A percentile compares a stretch with the other conserved stretches of the same genome.
phyloP scores from a whole-genome alignment of 2,888 invertebrate genomes.

The Phaonia tiefii region DNA sequence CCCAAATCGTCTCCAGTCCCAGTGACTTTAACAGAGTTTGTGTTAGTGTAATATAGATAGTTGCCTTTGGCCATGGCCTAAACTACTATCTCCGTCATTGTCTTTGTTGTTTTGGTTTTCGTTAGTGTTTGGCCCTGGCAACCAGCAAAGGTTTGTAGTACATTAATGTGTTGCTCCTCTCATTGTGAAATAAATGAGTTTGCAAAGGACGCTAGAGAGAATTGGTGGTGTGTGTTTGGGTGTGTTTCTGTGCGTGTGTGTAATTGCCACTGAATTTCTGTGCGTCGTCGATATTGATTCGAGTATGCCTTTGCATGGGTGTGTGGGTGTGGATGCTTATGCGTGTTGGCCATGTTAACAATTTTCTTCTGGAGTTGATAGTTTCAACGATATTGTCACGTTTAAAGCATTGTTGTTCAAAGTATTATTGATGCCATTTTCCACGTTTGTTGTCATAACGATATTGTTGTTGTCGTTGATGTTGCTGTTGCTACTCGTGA shows the following conservation, averaged over 20 bases:
- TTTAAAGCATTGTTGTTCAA: constrained; percentile 37
- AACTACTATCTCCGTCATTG: constrained; percentile 46
- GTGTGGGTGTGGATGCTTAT: constrained; percentile 22
- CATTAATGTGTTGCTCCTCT: no score
- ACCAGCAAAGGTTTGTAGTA: no score
- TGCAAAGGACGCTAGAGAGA: no score
- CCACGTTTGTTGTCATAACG: constrained; percentile 1
- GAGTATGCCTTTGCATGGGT: constrained; percentile 1
- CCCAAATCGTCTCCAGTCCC: no score
- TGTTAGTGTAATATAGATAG: no score
- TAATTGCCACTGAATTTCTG: background rate
- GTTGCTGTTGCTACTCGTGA: constrained; percentile 52
- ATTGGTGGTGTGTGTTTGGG: constrained; percentile 16
- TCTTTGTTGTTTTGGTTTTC: constrained; percentile 36
- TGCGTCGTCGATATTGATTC: no score
- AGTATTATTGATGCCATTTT: constrained; percentile 37
- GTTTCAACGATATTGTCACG: constrained; percentile 61
- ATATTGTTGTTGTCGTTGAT: constrained; percentile 30
- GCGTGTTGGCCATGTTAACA: constrained; percentile 26
- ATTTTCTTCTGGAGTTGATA: constrained; percentile 47
- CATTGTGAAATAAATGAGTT: no score
- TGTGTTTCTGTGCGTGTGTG: constrained; percentile 21
- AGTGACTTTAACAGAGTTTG: no score
- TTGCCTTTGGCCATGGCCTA: constrained; percentile 54
- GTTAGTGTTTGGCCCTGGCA: background rate